phyloP scores from a whole-genome alignment of 2,888 invertebrate species.

The Ormyrus thymus region DNA sequence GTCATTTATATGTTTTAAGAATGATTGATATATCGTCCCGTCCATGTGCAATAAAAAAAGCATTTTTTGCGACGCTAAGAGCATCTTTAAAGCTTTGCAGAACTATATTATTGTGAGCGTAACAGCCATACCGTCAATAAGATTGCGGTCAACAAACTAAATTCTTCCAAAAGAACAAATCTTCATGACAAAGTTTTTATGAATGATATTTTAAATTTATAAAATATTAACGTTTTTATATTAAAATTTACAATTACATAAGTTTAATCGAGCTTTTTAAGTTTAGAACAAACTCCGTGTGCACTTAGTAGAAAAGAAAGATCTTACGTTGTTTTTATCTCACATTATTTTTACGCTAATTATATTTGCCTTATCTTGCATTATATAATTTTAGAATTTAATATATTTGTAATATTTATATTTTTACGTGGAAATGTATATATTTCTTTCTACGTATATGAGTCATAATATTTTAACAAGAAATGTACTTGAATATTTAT shows the following conservation, averaged over 20 bases:
- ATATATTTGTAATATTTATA: slow-evolving; percentile 2
- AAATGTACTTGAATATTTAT: neutral
- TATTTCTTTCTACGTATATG: slow-evolving; percentile 15
- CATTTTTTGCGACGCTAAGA: too few species aligned
- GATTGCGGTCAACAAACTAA: too few species aligned
- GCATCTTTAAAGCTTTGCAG: neutral
- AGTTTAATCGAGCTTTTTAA: neutral
- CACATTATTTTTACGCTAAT: slow-evolving; percentile 7
- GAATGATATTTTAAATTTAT: neutral
- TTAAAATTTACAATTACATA: neutral
- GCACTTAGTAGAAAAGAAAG: neutral
- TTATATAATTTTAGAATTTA: slow-evolving; percentile 22
- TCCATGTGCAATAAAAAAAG: too few species aligned
- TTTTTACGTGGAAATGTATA: slow-evolving; percentile 20
- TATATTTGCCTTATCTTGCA: slow-evolving; percentile 13
- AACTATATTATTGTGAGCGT: neutral
- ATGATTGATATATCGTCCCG: too few species aligned
- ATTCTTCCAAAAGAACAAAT: too few species aligned
- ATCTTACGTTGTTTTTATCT: slow-evolving; percentile 12
- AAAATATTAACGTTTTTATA: slow-evolving; percentile 13
- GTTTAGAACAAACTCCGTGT: neutral
- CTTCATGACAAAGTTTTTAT: too few species aligned
- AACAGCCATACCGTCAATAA: neutral
- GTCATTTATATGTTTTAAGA: too few species aligned
- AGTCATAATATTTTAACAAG: slow-evolving; percentile 13